phyloP scores from a whole-genome alignment of 2,113 vertebrate species.

The Sapayoa aenigma region DNA sequence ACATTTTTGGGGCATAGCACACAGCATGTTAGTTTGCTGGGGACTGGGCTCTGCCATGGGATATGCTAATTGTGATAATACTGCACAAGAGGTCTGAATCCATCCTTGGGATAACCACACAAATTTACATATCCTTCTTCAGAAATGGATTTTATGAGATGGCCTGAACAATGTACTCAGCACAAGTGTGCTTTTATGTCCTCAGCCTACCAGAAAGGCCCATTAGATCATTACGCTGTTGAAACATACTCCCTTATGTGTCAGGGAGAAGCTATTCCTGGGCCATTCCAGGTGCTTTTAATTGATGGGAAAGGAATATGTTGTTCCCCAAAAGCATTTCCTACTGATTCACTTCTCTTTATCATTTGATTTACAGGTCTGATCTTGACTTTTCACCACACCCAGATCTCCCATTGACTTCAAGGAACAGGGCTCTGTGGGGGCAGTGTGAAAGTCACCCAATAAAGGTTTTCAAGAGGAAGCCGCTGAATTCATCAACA shows the following conservation, averaged over 20 bases:
- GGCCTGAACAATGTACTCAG: not conserved
- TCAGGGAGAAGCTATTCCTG: not conserved
- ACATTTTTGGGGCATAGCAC: not conserved
- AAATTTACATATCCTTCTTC: not conserved
- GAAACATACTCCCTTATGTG: not conserved
- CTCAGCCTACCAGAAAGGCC: not conserved
- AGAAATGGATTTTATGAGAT: not conserved
- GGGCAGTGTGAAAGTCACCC: slow-evolving; percentile 32
- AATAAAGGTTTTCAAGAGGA: slow-evolving; percentile 26
- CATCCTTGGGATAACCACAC: not conserved
- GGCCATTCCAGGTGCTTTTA: not conserved
- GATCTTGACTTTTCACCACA: slow-evolving; percentile 49
- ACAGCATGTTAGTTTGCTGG: not conserved
- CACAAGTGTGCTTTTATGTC: not conserved
- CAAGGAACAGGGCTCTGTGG: slow-evolving; percentile 51
- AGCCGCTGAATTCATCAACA: slow-evolving; percentile 2
- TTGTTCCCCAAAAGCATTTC: slow-evolving; percentile 38
- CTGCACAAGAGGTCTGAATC: not conserved
- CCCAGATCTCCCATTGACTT: slow-evolving; percentile 44
- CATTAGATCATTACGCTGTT: not conserved
- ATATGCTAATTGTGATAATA: not conserved
- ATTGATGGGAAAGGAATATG: not conserved
- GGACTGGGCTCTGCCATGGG: slow-evolving; percentile 3
- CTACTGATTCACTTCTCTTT: slow-evolving; percentile 49
- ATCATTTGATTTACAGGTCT: slow-evolving; percentile 36